Evolutionary conservation across 2,113 vertebrate genomes (phyloP), one percentile per base, ranked within the genome.

Genomic region (Clarias gariepinus): DNA sequence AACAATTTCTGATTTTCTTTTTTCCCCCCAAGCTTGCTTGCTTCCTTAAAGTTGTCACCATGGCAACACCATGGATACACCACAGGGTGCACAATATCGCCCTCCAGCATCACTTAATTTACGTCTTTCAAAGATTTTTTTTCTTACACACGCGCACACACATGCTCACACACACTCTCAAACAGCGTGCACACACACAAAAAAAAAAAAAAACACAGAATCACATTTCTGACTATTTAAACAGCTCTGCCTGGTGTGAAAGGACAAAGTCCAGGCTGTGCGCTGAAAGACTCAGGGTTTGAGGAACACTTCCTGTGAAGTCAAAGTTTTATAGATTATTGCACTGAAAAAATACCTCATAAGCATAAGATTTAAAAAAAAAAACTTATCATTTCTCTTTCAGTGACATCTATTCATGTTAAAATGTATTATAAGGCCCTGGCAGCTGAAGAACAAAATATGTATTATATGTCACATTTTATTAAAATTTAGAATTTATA

Each of bases 241-340:
- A 12, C 41, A 25, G 21, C 23, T 74, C 36, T 52, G 36, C 41
- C 21, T 47, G 83, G 58, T 85, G 83, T 64, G 83, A 85, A 74
- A 73, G 21, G 52, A 77, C 6, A 85, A 47, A 52, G 21, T 57
- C 83, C 33, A 66, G 30, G 21, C 11, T 5, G 19, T 12, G 69
- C 23, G 64, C 74, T 55, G 74, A 78, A 78, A 78, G 15, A 28
- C 16, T 28, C 33, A 1, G 18, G 2, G 11, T 21, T 36, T 71
- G 15, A 12, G 36, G 8, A 36, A 52, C 30, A 28, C 47, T 2
- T 18, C 52, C 13, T n/a, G 3, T 53, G 74, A n/a, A 53, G 5
- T 23, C 47, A 18, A 57, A 18, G 52, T 55, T 77, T 78, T 78
- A 78, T 19, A 28, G 74, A 7, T 52, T 30, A 15, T n/a, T 30